phyloP scores from a whole-genome alignment of 1,140 invertebrate genomes.

The Pseudomyrmex concolor region DNA sequence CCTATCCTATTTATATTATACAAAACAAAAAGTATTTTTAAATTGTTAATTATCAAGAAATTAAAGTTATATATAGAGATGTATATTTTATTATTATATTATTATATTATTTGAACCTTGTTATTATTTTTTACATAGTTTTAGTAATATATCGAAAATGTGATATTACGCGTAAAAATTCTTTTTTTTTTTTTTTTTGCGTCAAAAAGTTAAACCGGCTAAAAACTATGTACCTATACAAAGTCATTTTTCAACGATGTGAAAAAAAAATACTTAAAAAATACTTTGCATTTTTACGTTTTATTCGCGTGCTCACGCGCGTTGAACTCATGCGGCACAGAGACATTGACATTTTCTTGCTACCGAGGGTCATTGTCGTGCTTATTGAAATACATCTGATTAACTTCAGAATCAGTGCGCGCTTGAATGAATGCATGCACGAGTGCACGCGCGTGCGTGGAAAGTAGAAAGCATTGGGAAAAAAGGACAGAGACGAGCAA shows the following conservation, averaged over 20 bases:
- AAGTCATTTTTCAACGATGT: not conserved
- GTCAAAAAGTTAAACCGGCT: not conserved
- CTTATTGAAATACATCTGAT: slow-evolving; percentile 60
- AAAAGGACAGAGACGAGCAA: slow-evolving; percentile 57
- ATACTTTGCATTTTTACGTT: not conserved
- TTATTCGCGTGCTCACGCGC: slow-evolving; percentile 16
- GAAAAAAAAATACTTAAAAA: too few relatives aligned
- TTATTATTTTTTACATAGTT: not conserved
- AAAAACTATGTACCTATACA: not conserved
- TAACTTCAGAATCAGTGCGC: slow-evolving; percentile 27
- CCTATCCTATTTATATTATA: not conserved
- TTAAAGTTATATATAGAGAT: not conserved
- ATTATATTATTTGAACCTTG: not conserved
- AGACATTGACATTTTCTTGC: slow-evolving; percentile 53
- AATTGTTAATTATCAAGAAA: slow-evolving; percentile 28
- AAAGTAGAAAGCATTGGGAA: slow-evolving; percentile 70
- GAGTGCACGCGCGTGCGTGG: slow-evolving; percentile 31
- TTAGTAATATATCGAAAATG: not conserved
- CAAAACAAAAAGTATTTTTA: slow-evolving; percentile 29
- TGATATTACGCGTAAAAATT: not conserved
- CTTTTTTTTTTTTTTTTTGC: not conserved
- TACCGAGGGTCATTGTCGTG: slow-evolving; percentile 54
- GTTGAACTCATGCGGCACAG: not conserved
- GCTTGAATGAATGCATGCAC: slow-evolving; percentile 60
- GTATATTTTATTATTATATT: not conserved